These are phyloP conservation scores for Siphlonurus alternatus DNA, from an alignment of 2,888 invertebrate species.

Conservation along the genomic window DNA sequence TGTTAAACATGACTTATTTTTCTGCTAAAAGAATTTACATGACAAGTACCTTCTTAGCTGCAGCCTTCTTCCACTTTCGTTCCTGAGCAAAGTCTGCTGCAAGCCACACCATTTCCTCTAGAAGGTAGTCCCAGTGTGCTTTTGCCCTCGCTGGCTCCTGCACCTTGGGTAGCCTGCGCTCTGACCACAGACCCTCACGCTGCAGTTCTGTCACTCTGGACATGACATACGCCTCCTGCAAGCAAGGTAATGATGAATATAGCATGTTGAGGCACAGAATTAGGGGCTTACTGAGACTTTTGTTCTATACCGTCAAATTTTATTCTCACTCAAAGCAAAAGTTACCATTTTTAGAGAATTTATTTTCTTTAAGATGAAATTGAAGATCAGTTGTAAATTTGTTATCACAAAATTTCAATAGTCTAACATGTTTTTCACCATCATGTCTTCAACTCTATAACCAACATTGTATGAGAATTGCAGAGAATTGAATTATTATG, in stretches of 20 bases:
- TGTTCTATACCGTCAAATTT: neutral
- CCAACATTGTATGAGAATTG: too few species aligned
- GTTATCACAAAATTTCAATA: too few species aligned
- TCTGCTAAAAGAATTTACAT: too few species aligned
- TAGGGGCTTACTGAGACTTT: too few species aligned
- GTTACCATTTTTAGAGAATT: neutral
- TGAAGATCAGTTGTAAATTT: too few species aligned
- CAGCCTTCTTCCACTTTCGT: conserved; percentile 93
- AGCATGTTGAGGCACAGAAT: too few species aligned
- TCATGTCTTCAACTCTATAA: too few species aligned
- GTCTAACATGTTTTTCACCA: too few species aligned
- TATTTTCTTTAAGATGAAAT: too few species aligned
- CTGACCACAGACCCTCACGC: conserved; percentile 89
- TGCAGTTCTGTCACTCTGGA: conserved; percentile 81
- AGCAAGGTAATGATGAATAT: conserved; percentile 2
- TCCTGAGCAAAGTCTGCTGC: conserved; percentile 96
- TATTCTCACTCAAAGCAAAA: neutral
- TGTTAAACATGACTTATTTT: too few species aligned
- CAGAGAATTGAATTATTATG: too few species aligned
- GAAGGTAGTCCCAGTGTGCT: conserved; percentile 95
- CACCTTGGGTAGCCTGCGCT: conserved; percentile 77
- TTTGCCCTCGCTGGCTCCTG: conserved; percentile 79
- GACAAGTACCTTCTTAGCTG: conserved; percentile 73
- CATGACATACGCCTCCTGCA: conserved; percentile 81
- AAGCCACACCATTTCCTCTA: conserved; percentile 98